A percentile compares a stretch with the other conserved stretches of the same genome.
Conservation (phyloP, 2,797 vertebrate species). For the Prionace glauca region DNA sequence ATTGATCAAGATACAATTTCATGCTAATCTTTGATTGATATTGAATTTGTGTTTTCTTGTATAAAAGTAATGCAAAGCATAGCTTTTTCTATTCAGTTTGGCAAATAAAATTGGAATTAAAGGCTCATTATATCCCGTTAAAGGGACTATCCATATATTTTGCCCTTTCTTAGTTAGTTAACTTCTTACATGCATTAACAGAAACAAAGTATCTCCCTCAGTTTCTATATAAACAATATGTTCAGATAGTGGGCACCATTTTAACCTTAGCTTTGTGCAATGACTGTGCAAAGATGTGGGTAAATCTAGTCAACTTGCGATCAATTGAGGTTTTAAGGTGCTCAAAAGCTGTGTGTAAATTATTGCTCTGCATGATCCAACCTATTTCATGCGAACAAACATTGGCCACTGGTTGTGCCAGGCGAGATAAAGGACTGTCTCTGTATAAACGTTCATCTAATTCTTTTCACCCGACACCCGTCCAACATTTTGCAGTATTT, state of each 20-base stretch:
- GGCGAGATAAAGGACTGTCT: background rate
- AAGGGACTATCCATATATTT: background rate
- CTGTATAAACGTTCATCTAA: background rate
- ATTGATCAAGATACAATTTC: background rate
- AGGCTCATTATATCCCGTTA: background rate
- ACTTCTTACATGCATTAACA: background rate
- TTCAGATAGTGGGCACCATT: conserved; percentile 18
- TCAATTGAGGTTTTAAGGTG: conserved; percentile 8
- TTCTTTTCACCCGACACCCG: background rate
- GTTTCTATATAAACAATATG: conserved; percentile 7
- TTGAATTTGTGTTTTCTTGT: background rate
- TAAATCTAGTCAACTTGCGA: background rate
- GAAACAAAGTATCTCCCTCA: conserved; percentile 15
- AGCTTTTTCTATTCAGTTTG: background rate
- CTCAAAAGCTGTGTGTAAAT: background rate
- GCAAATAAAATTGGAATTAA: conserved; percentile 6
- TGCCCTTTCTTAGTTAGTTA: background rate
- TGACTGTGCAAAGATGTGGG: background rate
- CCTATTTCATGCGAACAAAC: background rate
- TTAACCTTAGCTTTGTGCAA: conserved; percentile 21
- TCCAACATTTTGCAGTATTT: background rate
- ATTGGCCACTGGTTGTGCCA: background rate
- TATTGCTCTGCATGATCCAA: background rate
- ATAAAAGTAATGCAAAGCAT: background rate
- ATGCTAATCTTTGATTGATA: background rate